phyloP scores from a whole-genome alignment of 2,113 vertebrate species.

The Mugil cephalus region DNA sequence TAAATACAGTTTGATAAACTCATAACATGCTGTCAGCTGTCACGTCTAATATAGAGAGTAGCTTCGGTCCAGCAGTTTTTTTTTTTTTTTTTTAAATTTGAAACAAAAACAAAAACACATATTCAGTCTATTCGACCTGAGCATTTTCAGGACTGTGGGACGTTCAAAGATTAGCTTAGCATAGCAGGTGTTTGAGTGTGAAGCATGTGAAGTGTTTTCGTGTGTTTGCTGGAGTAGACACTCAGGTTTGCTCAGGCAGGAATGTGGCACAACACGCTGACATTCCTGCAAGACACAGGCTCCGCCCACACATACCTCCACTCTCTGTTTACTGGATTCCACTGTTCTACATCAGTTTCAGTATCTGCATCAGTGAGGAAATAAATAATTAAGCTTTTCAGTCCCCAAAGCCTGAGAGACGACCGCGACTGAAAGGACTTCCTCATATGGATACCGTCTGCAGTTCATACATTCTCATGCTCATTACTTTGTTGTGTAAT shows the following conservation, averaged over 20 bases:
- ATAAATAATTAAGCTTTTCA: background rate
- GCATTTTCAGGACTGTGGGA: background rate
- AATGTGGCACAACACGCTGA: constrained; percentile 67
- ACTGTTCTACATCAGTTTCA: constrained; percentile 1
- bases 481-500: too few species aligned
- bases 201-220: background rate
- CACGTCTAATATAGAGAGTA: too few species aligned
- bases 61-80: too few species aligned
- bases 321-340: constrained; percentile 36
- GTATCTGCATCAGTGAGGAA: constrained; percentile 2
- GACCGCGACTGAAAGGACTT: background rate
- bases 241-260: constrained; percentile 49
- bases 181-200: background rate
- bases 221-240: constrained; percentile 26
- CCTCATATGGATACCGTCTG: background rate
- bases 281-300: constrained; percentile 65
- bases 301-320: constrained; percentile 56
- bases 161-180: background rate
- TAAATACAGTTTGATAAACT: too few species aligned
- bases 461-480: too few species aligned
- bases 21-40: too few species aligned
- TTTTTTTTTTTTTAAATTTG: too few species aligned
- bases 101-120: too few species aligned
- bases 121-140: too few species aligned
- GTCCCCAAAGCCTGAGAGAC: background rate